These are phyloP conservation scores for Gasteruption jaculator DNA, from an alignment of 2,888 invertebrate genomes.

Conservation along the genomic window DNA sequence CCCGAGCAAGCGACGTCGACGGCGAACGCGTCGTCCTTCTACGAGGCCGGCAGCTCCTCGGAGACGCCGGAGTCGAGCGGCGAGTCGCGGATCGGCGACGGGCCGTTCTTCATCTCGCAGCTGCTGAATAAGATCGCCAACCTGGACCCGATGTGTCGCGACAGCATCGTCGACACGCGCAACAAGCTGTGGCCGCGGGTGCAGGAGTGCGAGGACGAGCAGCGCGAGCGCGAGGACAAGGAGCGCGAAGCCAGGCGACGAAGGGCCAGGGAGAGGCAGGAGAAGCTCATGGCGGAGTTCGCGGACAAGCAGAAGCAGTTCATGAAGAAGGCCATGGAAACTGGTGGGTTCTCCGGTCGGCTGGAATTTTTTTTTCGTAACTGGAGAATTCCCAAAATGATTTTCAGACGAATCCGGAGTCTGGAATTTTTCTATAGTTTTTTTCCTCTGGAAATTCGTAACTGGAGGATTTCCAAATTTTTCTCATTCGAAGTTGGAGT, in stretches of 20 bases:
- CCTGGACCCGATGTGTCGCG: conserved; percentile 67
- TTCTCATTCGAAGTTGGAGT: too few species aligned
- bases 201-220: conserved; percentile 74
- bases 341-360: conserved; percentile 53
- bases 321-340: conserved; percentile 73
- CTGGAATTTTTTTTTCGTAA: too few species aligned
- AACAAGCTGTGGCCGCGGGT: conserved; percentile 76
- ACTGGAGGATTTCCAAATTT: too few species aligned
- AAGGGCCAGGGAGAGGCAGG: conserved; percentile 83
- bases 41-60: conserved; percentile 36
- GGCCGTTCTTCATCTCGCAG: conserved; percentile 79
- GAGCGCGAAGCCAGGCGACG: conserved; percentile 82
- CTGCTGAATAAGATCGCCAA: conserved; percentile 72
- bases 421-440: background rate
- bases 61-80: too few species aligned
- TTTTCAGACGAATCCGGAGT: too few species aligned
- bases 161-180: conserved; percentile 67
- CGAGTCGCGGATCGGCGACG: conserved; percentile 70
- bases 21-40: conserved; percentile 42
- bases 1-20: conserved; percentile 34
- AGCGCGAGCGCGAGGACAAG: conserved; percentile 63
- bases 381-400: too few species aligned
- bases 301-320: conserved; percentile 87
- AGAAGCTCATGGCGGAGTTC: conserved; percentile 90
- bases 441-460: conserved; percentile 4